phyloP scores from a whole-genome alignment of 2,888 invertebrate species.

The Polietes domitor region DNA sequence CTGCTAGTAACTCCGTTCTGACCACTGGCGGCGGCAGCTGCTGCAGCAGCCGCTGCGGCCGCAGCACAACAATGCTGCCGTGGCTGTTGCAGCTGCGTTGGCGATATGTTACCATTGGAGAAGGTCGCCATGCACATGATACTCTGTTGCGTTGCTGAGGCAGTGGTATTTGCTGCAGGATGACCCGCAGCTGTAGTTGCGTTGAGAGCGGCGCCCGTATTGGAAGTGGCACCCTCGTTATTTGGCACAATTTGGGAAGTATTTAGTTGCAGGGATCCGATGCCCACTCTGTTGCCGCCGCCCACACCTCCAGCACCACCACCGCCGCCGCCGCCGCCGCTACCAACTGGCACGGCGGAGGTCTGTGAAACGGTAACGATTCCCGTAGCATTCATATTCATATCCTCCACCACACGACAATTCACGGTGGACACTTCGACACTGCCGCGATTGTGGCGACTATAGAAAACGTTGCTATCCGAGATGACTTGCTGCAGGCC shows the following conservation, averaged over 20 bases:
- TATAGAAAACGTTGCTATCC: conserved; percentile 81
- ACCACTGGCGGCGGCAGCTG: conserved; percentile 50
- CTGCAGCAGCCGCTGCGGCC: conserved; percentile 66
- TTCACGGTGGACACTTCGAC: conserved; percentile 69
- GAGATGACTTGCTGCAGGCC: conserved; percentile 80
- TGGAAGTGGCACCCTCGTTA: conserved; percentile 61
- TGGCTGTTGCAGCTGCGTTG: conserved; percentile 68
- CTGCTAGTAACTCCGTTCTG: conserved; percentile 56
- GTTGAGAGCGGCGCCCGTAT: conserved; percentile 39
- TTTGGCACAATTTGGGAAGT: conserved; percentile 69
- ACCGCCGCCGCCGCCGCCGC: conserved; percentile 47
- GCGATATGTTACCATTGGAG: conserved; percentile 76
- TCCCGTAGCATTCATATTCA: conserved; percentile 73
- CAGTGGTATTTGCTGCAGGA: conserved; percentile 54
- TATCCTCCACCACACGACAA: conserved; percentile 70
- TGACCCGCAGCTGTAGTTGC: conserved; percentile 45
- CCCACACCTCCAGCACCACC: no score
- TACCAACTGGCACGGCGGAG: conserved; percentile 32
- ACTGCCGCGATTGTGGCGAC: conserved; percentile 77
- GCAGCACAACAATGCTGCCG: conserved; percentile 68
- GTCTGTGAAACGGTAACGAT: conserved; percentile 58
- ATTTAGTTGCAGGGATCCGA: conserved; percentile 58
- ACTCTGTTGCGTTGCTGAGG: conserved; percentile 60
- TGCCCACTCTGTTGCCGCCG: conserved; percentile 49
- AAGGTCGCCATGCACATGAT: conserved; percentile 67